phyloP scores from a whole-genome alignment of 2,113 vertebrate species.

The Numenius arquata region DNA sequence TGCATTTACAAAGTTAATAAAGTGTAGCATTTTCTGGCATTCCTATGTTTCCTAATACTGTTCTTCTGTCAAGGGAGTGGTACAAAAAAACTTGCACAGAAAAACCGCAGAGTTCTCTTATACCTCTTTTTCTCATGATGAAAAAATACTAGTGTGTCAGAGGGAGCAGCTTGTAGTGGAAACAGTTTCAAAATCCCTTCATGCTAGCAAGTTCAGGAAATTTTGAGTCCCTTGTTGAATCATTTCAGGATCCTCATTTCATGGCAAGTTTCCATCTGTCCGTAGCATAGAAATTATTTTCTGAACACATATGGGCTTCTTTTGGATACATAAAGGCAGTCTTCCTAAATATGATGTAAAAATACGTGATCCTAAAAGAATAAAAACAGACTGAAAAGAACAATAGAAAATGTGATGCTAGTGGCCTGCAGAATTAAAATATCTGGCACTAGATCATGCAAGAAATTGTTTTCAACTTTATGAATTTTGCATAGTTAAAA shows the following conservation, averaged over 20 bases:
- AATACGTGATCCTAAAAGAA: rapidly evolving
- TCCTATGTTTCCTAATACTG: neutral
- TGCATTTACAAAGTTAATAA: neutral
- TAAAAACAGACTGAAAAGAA: neutral
- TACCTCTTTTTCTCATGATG: neutral
- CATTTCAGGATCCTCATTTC: neutral
- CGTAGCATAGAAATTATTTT: neutral
- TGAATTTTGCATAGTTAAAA: neutral
- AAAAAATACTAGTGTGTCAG: neutral
- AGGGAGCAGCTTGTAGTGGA: neutral
- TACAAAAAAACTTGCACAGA: neutral
- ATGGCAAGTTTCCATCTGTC: neutral
- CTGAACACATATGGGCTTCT: neutral
- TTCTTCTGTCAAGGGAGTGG: neutral
- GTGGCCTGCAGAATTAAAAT: neutral
- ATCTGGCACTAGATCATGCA: neutral
- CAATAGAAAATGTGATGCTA: neutral
- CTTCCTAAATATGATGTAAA: neutral
- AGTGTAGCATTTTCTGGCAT: neutral
- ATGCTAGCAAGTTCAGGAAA: neutral
- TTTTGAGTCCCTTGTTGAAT: neutral
- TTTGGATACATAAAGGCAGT: neutral
- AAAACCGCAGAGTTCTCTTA: neutral
- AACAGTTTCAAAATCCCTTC: neutral
- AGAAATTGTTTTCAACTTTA: neutral